Percentiles rank a stretch among this genome's conserved stretches.
Conservation (phyloP, 2,888 invertebrate species). For the Archips crataeganus region DNA sequence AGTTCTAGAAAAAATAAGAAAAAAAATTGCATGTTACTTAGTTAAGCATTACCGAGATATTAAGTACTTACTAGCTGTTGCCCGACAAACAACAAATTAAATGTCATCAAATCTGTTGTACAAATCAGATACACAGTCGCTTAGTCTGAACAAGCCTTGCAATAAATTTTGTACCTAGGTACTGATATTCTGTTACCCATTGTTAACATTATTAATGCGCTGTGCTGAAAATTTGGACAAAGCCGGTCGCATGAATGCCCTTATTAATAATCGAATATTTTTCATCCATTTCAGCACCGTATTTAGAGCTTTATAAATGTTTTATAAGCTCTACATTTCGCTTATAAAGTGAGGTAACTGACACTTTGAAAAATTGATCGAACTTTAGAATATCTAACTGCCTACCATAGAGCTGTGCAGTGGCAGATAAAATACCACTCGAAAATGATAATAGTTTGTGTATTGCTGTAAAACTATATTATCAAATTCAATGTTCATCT, state of each 20-base stretch:
- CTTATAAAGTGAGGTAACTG: neutral
- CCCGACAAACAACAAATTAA: too few relatives aligned
- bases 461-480: too few relatives aligned
- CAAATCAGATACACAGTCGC: neutral
- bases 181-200: neutral
- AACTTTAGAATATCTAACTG: too few relatives aligned
- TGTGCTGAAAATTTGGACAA: conserved; percentile 6
- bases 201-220: conserved; percentile 2
- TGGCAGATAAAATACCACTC: too few relatives aligned
- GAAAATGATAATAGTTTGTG: too few relatives aligned
- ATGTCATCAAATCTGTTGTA: too few relatives aligned
- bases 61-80: too few relatives aligned
- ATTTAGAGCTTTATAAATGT: neutral
- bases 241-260: neutral
- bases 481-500: too few relatives aligned
- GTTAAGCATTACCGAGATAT: too few relatives aligned
- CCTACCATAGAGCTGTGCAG: too few relatives aligned
- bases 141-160: neutral
- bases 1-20: too few relatives aligned
- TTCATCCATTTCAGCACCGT: neutral
- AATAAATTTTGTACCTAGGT: neutral
- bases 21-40: too few relatives aligned
- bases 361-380: neutral
- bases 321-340: neutral
- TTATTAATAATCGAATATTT: conserved; percentile 6